Percentiles rank a stretch among this genome's conserved stretches.
Conservation (phyloP, 2,888 invertebrate species). For the Cheilosia urbana region DNA sequence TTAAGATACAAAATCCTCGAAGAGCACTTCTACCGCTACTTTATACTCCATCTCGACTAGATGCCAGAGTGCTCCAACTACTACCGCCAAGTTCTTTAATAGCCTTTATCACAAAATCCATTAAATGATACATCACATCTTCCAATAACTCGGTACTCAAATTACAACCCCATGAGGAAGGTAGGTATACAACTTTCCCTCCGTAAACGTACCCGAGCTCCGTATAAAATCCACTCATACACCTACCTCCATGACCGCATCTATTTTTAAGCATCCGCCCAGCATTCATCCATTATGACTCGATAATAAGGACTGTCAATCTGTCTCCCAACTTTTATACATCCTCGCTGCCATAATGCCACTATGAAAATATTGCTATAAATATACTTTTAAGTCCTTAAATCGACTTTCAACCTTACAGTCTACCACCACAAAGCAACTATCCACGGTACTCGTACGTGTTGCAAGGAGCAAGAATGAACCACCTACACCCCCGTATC, state of each 20-base stretch:
- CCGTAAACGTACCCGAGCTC: too few species aligned
- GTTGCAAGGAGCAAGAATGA: slow-evolving; percentile 5
- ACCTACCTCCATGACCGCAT: not conserved
- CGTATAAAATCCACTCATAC: not conserved
- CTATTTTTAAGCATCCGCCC: slow-evolving; percentile 8
- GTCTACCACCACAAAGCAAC: not conserved
- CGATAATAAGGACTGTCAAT: slow-evolving; percentile 42
- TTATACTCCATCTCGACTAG: too few species aligned
- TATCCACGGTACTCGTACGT: not conserved
- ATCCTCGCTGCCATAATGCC: slow-evolving; percentile 8
- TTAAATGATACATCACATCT: too few species aligned
- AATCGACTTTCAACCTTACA: slow-evolving; percentile 55
- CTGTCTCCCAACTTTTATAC: slow-evolving; percentile 32
- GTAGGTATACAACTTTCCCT: too few species aligned
- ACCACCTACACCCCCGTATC: not conserved
- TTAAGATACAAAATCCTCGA: too few species aligned
- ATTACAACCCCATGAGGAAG: too few species aligned
- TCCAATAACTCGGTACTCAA: too few species aligned
- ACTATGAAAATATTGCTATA: slow-evolving; percentile 17
- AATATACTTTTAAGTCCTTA: slow-evolving; percentile 30
- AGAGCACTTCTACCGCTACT: too few species aligned
- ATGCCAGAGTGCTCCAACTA: too few species aligned
- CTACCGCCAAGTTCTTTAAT: too few species aligned
- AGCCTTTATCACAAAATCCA: too few species aligned
- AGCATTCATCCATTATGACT: slow-evolving; percentile 19